Evolutionary conservation across 2,797 vertebrate genomes (phyloP), one percentile per base, ranked within the genome.

Genomic region (Anguilla marmorata): DNA sequence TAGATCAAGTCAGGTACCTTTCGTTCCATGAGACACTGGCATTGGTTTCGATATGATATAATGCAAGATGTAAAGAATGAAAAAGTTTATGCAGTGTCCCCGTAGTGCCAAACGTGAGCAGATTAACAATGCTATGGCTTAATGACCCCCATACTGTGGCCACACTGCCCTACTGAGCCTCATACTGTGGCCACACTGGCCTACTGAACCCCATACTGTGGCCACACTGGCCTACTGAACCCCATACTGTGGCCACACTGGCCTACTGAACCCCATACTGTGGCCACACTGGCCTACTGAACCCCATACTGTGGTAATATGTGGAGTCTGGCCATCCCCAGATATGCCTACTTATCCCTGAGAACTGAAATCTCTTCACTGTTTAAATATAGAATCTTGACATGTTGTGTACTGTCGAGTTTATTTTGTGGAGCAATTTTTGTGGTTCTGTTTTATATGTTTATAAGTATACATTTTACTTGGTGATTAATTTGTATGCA

Each of bases 381-480:
- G 45, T 50, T 82, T 24, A n/a, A 82, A 82, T 50, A 50, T 82
- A 82, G 41, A 82, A 48, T 50, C 79, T 82, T 82, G 79, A 82
- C 79, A 82, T 82, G 79, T 82, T 82, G 79, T 82, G 79, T 82
- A 82, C 41, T 82, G 79, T 82, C 79, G 79, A 82, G 79, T 82
- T 82, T 82, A 82, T 82, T 82, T 82, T 82, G 79, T 82, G 50
- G 79, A 82, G 79, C 50, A 82, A 24, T 41, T 41, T 82, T 82
- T 82, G 79, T 82, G 79, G 79, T 82, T 82, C 45, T 82, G 79
- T 82, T 82, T 82, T 82, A 82, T 82, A 82, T 82, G 79, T 79
- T 79, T 79, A 79, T 79, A 79, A 82, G 79, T 82, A 45, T 82
- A 82, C 27, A 82, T 82, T 82, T n/a, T 82, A 82, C 79, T 50